Percentiles rank a stretch among this genome's conserved stretches.
Conservation (phyloP, 1,140 invertebrate genomes). For the Lutraria rhynchaena region DNA sequence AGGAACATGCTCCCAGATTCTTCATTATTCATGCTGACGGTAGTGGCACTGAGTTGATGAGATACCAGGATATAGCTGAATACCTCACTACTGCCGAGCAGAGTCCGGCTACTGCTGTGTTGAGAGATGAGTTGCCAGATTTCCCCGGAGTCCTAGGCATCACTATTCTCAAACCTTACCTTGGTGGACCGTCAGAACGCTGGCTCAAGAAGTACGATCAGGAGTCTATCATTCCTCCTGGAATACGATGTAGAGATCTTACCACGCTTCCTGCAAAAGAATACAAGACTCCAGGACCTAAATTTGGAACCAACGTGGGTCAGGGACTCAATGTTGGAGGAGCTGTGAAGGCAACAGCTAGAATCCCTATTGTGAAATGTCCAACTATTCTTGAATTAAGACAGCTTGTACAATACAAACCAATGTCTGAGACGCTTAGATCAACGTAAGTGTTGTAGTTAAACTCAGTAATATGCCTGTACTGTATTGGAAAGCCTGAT, state of each 20-base stretch:
- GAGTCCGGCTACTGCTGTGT: slow-evolving; percentile 78
- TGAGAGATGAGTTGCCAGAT: slow-evolving; percentile 79
- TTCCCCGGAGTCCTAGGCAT: slow-evolving; percentile 78
- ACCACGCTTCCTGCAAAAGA: slow-evolving; percentile 79
- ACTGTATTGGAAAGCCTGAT: too few species aligned
- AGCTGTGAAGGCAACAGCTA: slow-evolving; percentile 61
- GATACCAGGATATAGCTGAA: slow-evolving; percentile 79
- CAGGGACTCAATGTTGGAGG: slow-evolving; percentile 76
- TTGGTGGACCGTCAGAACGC: slow-evolving; percentile 72
- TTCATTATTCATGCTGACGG: slow-evolving; percentile 80
- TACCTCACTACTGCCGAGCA: slow-evolving; percentile 76
- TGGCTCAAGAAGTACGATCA: slow-evolving; percentile 80
- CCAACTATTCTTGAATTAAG: slow-evolving; percentile 76
- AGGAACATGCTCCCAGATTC: slow-evolving; percentile 80
- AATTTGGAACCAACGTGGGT: slow-evolving; percentile 79
- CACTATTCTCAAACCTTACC: slow-evolving; percentile 78
- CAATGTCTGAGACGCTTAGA: slow-evolving; percentile 71
- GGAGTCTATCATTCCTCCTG: slow-evolving; percentile 79
- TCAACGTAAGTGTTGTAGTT: slow-evolving; percentile 67
- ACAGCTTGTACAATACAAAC: slow-evolving; percentile 80
- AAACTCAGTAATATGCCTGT: too few species aligned
- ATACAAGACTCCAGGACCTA: slow-evolving; percentile 75
- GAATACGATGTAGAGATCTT: slow-evolving; percentile 79
- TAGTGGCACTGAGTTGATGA: slow-evolving; percentile 80
- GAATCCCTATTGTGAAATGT: slow-evolving; percentile 76